Conservation (phyloP, 2,888 invertebrate genomes). For the Xestoiulus laeticollis region DNA sequence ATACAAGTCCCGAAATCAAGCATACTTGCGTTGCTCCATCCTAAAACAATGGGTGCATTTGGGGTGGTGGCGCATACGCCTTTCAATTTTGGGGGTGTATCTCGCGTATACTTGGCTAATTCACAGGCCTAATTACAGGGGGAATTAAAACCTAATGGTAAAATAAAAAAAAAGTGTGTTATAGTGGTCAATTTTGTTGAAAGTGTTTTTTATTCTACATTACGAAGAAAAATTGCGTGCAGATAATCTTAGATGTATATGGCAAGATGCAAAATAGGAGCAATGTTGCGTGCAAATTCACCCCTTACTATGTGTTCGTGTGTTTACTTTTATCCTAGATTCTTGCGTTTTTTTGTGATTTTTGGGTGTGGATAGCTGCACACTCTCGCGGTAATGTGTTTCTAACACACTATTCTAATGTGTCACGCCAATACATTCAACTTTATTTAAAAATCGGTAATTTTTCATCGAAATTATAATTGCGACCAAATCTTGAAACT, state of each 20-base stretch:
- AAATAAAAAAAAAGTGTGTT: constrained; percentile 14
- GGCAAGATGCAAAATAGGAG: constrained; percentile 23
- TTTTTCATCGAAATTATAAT: not conserved
- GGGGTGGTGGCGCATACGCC: constrained; percentile 10
- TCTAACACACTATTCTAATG: not conserved
- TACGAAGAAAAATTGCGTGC: constrained; percentile 36
- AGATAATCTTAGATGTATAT: constrained; percentile 29
- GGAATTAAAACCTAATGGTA: not conserved
- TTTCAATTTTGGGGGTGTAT: constrained; percentile 1
- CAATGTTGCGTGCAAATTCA: constrained; percentile 34
- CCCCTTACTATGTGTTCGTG: constrained; percentile 9
- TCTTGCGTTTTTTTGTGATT: not conserved
- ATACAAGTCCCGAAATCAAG: constrained; percentile 15
- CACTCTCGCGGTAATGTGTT: not conserved
- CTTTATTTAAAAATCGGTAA: not conserved
- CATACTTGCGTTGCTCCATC: not conserved
- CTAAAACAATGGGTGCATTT: not conserved
- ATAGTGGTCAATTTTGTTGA: constrained; percentile 27
- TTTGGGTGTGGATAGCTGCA: not conserved
- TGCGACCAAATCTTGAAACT: not conserved
- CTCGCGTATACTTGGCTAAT: not conserved
- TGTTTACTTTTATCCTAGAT: not conserved
- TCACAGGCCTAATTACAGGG: constrained; percentile 39
- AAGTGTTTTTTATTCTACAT: not conserved
- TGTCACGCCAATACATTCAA: not conserved